Evolutionary conservation across 2,113 vertebrate species (phyloP).

Genomic region (Cavia aperea): DNA sequence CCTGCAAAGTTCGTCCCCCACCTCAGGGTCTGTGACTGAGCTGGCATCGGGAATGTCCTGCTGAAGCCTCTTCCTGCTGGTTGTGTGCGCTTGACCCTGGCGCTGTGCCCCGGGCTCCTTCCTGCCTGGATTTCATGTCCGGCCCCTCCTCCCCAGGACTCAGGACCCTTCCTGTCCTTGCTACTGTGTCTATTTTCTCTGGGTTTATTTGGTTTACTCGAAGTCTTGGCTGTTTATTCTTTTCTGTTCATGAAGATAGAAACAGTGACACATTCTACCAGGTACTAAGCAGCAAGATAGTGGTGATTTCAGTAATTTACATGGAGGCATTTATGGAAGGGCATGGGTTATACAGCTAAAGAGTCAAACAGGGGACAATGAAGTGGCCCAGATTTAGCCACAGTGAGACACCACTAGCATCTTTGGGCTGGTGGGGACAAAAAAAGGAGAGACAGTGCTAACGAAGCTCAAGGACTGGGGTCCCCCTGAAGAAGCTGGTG

Average conservation of each 20-base stretch:
- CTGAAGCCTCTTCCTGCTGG: too few species aligned
- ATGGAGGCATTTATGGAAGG: not conserved
- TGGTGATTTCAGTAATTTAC: not conserved
- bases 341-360: not conserved
- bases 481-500: not conserved
- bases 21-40: fast-evolving
- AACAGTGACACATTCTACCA: not conserved
- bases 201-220: not conserved
- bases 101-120: not conserved
- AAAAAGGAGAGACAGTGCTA: not conserved
- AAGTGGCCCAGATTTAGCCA: not conserved
- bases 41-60: not conserved
- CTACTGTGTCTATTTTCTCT: not conserved
- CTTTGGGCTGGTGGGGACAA: not conserved
- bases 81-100: fast-evolving
- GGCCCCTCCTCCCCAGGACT: fast-evolving
- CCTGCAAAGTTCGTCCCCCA: not conserved
- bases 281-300: not conserved
- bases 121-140: not conserved
- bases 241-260: not conserved
- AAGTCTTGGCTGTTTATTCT: not conserved
- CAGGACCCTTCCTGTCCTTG: not conserved
- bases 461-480: not conserved
- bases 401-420: too few species aligned
- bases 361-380: not conserved